Evolutionary conservation across 2,113 vertebrate genomes (phyloP).

Genomic region (Illadopsis cleaveri): DNA sequence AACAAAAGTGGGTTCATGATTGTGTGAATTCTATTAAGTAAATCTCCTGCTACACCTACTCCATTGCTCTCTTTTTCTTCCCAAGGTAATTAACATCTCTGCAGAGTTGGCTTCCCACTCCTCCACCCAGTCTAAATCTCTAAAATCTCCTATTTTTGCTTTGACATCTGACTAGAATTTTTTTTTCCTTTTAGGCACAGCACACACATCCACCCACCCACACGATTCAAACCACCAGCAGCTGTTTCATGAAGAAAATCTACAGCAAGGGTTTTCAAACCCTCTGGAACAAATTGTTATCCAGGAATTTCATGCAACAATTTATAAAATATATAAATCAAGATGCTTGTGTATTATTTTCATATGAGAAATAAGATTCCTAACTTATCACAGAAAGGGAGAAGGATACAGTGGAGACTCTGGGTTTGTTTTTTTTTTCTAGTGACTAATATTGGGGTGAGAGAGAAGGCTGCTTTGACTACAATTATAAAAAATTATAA

Average conservation of each 20-base stretch:
- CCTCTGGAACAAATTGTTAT: constrained; percentile 30
- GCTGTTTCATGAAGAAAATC: constrained; percentile 50
- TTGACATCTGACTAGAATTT: constrained; percentile 55
- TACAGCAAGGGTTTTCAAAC: background rate
- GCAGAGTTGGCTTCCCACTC: constrained; percentile 35
- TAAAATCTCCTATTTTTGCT: constrained; percentile 60
- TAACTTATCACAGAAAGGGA: background rate
- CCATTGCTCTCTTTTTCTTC: constrained; percentile 38
- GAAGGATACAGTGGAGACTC: background rate
- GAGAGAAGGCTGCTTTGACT: background rate
- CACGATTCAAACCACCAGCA: constrained; percentile 28
- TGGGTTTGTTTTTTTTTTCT: background rate
- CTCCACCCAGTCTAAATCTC: constrained; percentile 50
- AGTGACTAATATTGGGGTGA: background rate
- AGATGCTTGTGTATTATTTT: background rate
- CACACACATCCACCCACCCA: constrained; percentile 58
- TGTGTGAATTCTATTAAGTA: constrained; percentile 55
- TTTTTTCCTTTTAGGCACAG: constrained; percentile 49
- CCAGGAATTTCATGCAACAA: constrained; percentile 22
- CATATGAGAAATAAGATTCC: background rate
- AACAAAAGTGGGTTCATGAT: background rate
- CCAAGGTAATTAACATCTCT: constrained; percentile 57
- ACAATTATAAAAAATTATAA: background rate
- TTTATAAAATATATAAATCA: background rate
- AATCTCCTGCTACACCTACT: constrained; percentile 48